Conservation (phyloP, 2,797 vertebrate genomes). For the Brachyalestes nurse region DNA sequence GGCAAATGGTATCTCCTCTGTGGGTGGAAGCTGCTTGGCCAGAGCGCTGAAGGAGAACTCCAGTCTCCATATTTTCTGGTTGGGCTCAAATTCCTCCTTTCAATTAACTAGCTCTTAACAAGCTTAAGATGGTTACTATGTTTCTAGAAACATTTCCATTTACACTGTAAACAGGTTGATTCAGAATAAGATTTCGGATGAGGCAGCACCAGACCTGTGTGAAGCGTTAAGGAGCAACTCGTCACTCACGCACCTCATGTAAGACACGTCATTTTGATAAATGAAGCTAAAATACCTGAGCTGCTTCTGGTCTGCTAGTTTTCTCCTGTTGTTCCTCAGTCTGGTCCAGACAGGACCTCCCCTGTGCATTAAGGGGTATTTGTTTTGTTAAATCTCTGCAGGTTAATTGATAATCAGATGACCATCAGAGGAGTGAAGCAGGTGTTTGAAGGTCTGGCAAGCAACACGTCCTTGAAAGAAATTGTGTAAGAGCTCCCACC, state of each 20-base stretch:
- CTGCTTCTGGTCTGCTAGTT: background rate
- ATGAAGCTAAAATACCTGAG: too few species aligned
- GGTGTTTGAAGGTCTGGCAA: conserved; percentile 78
- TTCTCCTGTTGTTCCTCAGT: too few species aligned
- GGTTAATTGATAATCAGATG: conserved; percentile 90
- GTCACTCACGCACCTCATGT: conserved; percentile 88
- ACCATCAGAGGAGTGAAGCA: conserved; percentile 79
- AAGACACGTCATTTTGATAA: conserved; percentile 53
- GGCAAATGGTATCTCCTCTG: conserved; percentile 86
- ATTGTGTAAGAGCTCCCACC: conserved; percentile 84
- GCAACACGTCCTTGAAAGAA: conserved; percentile 85
- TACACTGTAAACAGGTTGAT: conserved; percentile 91
- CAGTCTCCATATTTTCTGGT: conserved; percentile 90
- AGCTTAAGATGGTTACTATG: too few species aligned
- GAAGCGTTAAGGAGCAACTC: conserved; percentile 84
- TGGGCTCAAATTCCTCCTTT: too few species aligned
- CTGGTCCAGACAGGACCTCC: too few species aligned
- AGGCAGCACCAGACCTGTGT: conserved; percentile 82
- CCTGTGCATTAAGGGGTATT: background rate
- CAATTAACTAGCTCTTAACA: too few species aligned
- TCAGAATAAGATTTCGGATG: conserved; percentile 88
- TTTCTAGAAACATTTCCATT: too few species aligned
- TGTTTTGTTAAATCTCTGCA: conserved; percentile 60
- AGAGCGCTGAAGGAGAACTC: conserved; percentile 84
- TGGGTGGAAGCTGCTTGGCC: conserved; percentile 85